phyloP scores from a whole-genome alignment of 2,113 vertebrate genomes.

The Pseudorectes ferrugineus region DNA sequence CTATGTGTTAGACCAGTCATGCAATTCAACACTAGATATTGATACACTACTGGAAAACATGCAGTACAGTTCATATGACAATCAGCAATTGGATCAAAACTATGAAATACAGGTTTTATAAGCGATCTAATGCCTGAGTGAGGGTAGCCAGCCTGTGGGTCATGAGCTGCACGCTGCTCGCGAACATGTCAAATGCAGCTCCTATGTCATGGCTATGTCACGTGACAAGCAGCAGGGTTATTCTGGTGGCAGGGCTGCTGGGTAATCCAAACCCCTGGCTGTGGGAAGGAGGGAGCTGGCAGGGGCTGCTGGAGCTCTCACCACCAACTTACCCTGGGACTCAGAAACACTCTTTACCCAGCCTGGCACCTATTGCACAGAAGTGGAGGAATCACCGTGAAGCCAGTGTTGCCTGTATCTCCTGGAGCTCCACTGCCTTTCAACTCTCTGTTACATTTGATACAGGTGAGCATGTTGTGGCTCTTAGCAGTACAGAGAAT shows the following conservation, averaged over 20 bases:
- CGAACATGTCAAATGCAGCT: not conserved
- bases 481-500: not conserved
- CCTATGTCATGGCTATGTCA: not conserved
- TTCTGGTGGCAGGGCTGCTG: conserved; percentile 12
- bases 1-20: not conserved
- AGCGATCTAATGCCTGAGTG: not conserved
- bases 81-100: not conserved
- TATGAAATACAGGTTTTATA: not conserved
- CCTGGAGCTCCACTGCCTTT: not conserved
- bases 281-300: conserved; percentile 27
- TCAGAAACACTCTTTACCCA: not conserved
- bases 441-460: not conserved
- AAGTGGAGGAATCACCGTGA: rapidly evolving
- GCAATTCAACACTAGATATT: not conserved
- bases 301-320: conserved; percentile 12
- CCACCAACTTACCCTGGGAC: not conserved
- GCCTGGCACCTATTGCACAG: not conserved
- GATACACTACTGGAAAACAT: not conserved
- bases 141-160: not conserved
- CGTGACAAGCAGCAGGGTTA: conserved; percentile 21
- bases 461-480: not conserved
- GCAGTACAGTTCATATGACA: not conserved
- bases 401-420: not conserved
- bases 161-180: not conserved
- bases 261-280: conserved; percentile 30